Percentiles rank a stretch among this genome's conserved stretches.
phyloP scores from a whole-genome alignment of 1,140 invertebrate genomes.

The Lepidurus apus region DNA sequence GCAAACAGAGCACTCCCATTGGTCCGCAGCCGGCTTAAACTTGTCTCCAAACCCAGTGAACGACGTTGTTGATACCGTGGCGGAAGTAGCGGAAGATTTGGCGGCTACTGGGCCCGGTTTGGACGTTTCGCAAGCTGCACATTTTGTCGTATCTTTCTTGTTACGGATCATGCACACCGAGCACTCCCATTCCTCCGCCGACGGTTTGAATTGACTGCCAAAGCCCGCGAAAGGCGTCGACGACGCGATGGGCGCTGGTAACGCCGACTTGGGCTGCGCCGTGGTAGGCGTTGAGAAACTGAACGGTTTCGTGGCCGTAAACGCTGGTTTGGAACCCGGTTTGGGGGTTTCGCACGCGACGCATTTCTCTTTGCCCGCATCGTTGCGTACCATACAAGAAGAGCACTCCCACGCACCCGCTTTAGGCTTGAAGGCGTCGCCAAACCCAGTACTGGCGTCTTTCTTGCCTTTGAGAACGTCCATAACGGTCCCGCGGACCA shows the following conservation, averaged over 20 bases:
- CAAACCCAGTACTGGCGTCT: slow-evolving; percentile 43
- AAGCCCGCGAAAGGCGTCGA: slow-evolving; percentile 41
- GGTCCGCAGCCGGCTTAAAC: slow-evolving; percentile 51
- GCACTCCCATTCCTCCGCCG: slow-evolving; percentile 58
- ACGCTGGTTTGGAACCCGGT: slow-evolving; percentile 42
- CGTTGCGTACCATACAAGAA: slow-evolving; percentile 56
- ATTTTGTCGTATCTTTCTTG: slow-evolving; percentile 51
- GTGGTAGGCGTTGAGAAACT: slow-evolving; percentile 40
- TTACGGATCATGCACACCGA: slow-evolving; percentile 59
- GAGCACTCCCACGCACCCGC: slow-evolving; percentile 55
- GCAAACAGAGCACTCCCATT: slow-evolving; percentile 62
- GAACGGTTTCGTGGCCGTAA: slow-evolving; percentile 38
- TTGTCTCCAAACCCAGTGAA: slow-evolving; percentile 47
- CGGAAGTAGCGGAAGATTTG: slow-evolving; percentile 14
- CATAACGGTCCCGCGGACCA: slow-evolving; percentile 20
- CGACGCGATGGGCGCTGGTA: background rate
- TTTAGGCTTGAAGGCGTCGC: slow-evolving; percentile 49
- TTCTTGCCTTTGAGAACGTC: background rate
- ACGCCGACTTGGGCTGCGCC: slow-evolving; percentile 20
- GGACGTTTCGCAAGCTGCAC: slow-evolving; percentile 57
- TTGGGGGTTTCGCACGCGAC: slow-evolving; percentile 51
- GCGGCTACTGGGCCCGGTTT: slow-evolving; percentile 50
- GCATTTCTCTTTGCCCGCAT: slow-evolving; percentile 50
- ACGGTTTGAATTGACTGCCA: slow-evolving; percentile 53
- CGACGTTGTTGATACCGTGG: too few relatives aligned